Percentiles rank a stretch among this genome's conserved stretches.
Conservation (phyloP, 2,888 invertebrate species). For the Pandemis heparana region DNA sequence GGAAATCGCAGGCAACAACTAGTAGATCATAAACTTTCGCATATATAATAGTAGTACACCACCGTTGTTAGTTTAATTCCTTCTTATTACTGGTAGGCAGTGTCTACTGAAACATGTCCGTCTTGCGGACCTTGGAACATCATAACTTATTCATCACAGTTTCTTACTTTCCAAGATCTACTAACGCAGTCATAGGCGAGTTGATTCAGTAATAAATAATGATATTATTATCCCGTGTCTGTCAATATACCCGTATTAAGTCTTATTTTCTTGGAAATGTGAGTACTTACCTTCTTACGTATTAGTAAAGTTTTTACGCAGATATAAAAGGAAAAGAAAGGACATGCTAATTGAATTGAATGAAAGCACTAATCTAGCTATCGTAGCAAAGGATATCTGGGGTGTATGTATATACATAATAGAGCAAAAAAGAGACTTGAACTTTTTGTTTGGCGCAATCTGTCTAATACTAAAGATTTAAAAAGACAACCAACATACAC, state of each 20-base stretch:
- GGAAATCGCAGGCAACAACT: too few relatives aligned
- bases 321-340: too few relatives aligned
- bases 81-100: background rate
- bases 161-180: constrained; percentile 1
- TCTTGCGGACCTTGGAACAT: background rate
- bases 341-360: background rate
- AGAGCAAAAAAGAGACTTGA: too few relatives aligned
- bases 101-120: background rate
- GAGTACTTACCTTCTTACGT: constrained; percentile 18
- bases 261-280: constrained; percentile 47
- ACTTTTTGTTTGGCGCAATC: too few relatives aligned
- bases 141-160: constrained; percentile 12
- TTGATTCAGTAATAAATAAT: constrained; percentile 30
- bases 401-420: too few relatives aligned
- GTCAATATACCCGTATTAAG: background rate
- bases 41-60: background rate
- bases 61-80: background rate
- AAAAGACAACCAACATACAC: too few relatives aligned
- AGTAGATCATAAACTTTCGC: background rate
- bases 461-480: too few relatives aligned
- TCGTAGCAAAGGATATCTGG: too few relatives aligned
- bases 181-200: constrained; percentile 9
- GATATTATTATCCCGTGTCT: background rate
- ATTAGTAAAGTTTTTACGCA: background rate
- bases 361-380: background rate